Percentiles rank a stretch among this genome's conserved stretches.
Evolutionary conservation across 2,888 invertebrate genomes (phyloP).

Genomic region (Drosophila gaucha): DNA sequence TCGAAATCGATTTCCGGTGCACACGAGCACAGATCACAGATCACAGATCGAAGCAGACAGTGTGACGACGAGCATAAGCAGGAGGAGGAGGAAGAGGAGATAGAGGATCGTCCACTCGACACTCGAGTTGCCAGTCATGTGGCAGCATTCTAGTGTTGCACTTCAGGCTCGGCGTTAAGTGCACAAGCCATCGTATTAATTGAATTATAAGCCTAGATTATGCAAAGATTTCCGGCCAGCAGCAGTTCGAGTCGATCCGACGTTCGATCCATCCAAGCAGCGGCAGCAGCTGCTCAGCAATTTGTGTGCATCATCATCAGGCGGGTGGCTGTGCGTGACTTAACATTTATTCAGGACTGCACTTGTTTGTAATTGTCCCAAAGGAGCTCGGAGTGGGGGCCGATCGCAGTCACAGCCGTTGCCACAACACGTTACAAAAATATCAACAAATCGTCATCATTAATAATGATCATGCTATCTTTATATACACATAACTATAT

Average conservation of each 20-base stretch:
- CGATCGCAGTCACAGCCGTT: conserved; percentile 46
- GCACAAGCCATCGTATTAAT: conserved; percentile 79
- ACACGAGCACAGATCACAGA: conserved; percentile 44
- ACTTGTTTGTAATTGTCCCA: conserved; percentile 69
- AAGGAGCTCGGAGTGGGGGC: conserved; percentile 18
- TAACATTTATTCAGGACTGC: conserved; percentile 67
- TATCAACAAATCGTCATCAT: conserved; percentile 85
- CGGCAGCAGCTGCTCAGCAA: conserved; percentile 61
- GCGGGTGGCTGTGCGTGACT: conserved; percentile 60
- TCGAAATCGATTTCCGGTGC: conserved; percentile 68
- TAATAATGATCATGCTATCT: conserved; percentile 82
- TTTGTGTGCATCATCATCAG: conserved; percentile 68
- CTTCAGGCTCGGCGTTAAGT: conserved; percentile 71
- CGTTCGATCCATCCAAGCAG: background rate
- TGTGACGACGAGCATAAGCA: conserved; percentile 52
- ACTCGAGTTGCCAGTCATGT: conserved; percentile 80
- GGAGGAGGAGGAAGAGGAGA: background rate
- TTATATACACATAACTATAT: background rate
- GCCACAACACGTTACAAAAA: conserved; percentile 83
- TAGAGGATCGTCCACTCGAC: conserved; percentile 33
- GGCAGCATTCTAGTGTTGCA: conserved; percentile 78
- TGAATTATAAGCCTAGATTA: conserved; percentile 84
- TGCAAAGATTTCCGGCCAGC: conserved; percentile 81
- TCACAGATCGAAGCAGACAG: conserved; percentile 47
- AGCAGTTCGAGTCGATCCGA: conserved; percentile 10